phyloP scores from a whole-genome alignment of 1,140 invertebrate species.

The Cydia splendana region DNA sequence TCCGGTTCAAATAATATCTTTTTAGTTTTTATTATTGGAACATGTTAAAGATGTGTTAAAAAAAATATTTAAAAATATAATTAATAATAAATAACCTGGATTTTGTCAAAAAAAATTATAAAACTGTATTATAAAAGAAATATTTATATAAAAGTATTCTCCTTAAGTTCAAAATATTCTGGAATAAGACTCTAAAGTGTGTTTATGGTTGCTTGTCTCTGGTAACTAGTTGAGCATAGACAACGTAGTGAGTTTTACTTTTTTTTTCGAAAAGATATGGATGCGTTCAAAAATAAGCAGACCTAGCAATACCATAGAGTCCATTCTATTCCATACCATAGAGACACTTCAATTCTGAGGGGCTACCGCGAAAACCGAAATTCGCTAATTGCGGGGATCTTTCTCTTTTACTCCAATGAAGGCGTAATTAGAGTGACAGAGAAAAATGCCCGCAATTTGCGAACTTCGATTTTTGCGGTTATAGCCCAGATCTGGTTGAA shows the following conservation, averaged over 20 bases:
- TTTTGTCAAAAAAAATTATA: neutral
- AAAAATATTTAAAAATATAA: neutral
- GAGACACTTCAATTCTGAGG: too few relatives aligned
- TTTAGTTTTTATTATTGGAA: neutral
- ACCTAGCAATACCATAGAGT: neutral
- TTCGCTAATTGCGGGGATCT: too few relatives aligned
- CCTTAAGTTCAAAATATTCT: slow-evolving; percentile 11
- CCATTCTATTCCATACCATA: too few relatives aligned
- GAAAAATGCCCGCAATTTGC: too few relatives aligned
- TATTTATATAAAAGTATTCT: neutral
- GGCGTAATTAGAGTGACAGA: too few relatives aligned
- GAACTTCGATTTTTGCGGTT: too few relatives aligned
- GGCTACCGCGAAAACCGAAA: too few relatives aligned
- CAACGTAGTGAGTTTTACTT: neutral
- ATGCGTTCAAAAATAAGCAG: slow-evolving; percentile 11
- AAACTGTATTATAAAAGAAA: neutral
- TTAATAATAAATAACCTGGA: neutral
- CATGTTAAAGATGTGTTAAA: neutral
- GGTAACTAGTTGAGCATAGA: slow-evolving; percentile 27
- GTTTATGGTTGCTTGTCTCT: slow-evolving; percentile 23
- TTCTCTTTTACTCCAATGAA: too few relatives aligned
- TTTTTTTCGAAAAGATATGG: neutral
- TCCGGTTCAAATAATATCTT: slow-evolving; percentile 51
- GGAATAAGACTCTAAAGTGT: slow-evolving; percentile 12
- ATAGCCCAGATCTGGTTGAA: too few relatives aligned